phyloP scores from a whole-genome alignment of 2,888 invertebrate genomes.

The Erannis defoliaria region DNA sequence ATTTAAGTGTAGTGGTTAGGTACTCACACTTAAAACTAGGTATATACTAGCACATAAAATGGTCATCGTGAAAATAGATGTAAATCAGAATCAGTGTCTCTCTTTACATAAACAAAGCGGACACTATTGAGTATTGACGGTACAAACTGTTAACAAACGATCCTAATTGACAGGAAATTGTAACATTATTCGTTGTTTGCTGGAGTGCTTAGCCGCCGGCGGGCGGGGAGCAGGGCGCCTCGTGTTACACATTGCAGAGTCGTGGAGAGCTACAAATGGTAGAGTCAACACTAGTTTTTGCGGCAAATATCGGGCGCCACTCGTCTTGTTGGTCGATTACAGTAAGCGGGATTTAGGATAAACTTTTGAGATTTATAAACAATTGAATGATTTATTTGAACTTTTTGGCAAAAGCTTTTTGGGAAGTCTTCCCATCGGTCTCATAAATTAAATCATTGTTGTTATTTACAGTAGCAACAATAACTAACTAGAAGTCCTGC shows the following conservation, averaged over 20 bases:
- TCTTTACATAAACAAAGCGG: conserved; percentile 17
- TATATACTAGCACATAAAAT: neutral
- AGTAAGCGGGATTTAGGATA: neutral
- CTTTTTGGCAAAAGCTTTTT: too few species aligned
- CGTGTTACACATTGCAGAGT: conserved; percentile 23
- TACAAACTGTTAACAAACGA: conserved; percentile 46
- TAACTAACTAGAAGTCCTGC: too few species aligned
- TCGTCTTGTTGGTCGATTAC: neutral
- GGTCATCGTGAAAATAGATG: neutral
- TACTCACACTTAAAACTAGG: too few species aligned
- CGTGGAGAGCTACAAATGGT: conserved; percentile 33
- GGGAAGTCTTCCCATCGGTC: too few species aligned
- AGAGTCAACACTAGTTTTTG: conserved; percentile 15
- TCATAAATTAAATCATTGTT: too few species aligned
- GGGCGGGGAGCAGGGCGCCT: conserved; percentile 39
- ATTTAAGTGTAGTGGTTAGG: too few species aligned
- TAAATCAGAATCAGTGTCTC: conserved; percentile 26
- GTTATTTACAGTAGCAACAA: too few species aligned
- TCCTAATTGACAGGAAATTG: conserved; percentile 75
- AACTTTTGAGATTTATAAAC: too few species aligned
- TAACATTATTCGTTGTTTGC: conserved; percentile 70
- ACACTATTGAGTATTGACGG: conserved; percentile 17
- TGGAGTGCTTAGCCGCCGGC: conserved; percentile 56
- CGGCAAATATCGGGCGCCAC: conserved; percentile 8
- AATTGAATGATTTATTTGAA: too few species aligned